phyloP scores from a whole-genome alignment of 2,113 vertebrate species.

The Cryptomyrus ogoouensis region DNA sequence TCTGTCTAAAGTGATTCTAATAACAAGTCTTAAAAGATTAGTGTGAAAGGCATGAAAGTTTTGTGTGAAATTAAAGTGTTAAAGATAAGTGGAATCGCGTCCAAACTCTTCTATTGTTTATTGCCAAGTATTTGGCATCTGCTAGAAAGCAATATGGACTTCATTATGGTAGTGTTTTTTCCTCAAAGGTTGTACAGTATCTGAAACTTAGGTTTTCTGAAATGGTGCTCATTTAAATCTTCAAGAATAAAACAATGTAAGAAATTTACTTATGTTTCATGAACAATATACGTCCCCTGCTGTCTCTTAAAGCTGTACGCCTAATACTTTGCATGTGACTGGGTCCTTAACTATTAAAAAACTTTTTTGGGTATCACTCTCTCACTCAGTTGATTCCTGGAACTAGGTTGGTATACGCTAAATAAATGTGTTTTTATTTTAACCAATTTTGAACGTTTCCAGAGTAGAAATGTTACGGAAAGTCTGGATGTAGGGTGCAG shows the following conservation, averaged over 20 bases:
- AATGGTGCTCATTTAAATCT: background rate
- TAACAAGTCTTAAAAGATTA: background rate
- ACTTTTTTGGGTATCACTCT: background rate
- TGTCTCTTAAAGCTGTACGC: background rate
- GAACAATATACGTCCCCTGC: background rate
- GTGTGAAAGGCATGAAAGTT: background rate
- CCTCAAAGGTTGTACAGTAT: background rate
- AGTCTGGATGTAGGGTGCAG: background rate
- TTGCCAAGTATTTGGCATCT: background rate
- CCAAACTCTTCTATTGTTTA: background rate
- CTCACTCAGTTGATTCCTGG: background rate
- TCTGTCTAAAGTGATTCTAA: background rate
- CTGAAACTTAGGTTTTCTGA: background rate
- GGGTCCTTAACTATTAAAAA: background rate
- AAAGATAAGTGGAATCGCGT: background rate
- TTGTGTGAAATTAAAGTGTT: background rate
- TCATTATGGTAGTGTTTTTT: constrained; percentile 17
- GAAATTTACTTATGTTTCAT: background rate
- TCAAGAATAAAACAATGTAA: background rate
- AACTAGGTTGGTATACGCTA: background rate
- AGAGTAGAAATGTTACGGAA: background rate
- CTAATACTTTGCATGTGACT: background rate
- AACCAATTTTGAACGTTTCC: background rate
- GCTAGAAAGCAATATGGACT: background rate
- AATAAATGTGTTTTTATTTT: background rate